Conservation (phyloP, 1,140 invertebrate species). For the Lethocerus indicus region DNA sequence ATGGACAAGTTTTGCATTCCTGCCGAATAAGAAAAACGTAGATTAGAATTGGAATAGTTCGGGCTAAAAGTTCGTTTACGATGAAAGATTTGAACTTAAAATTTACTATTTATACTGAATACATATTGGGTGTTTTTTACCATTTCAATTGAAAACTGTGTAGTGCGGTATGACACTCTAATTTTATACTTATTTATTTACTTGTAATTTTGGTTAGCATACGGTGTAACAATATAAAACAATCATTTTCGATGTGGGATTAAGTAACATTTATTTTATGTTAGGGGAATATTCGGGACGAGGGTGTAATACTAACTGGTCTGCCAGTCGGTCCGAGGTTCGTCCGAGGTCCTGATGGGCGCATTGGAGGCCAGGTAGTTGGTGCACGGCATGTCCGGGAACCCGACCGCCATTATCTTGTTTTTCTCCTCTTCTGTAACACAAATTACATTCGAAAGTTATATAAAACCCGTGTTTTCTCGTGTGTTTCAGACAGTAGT, state of each 20-base stretch:
- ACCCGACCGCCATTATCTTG: conserved; percentile 43
- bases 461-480: too few species aligned
- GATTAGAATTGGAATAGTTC: too few species aligned
- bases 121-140: too few species aligned
- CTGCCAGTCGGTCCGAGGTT: conserved; percentile 60
- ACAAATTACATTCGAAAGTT: conserved; percentile 22
- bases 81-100: too few species aligned
- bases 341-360: conserved; percentile 45
- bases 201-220: not conserved
- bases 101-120: too few species aligned
- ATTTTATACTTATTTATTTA: too few species aligned
- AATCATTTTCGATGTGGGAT: not conserved
- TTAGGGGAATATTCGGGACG: too few species aligned
- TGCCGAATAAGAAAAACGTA: conserved; percentile 27
- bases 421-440: conserved; percentile 49
- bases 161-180: too few species aligned
- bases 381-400: conserved; percentile 50
- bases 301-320: conserved; percentile 42
- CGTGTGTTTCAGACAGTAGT: too few species aligned
- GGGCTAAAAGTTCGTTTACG: too few species aligned
- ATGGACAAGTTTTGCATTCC: conserved; percentile 88
- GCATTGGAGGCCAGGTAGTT: conserved; percentile 56
- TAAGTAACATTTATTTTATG: not conserved
- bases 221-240: not conserved
- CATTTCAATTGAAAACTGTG: too few species aligned